Evolutionary conservation across 2,113 vertebrate genomes (phyloP).

Genomic region (Cinclus cinclus): DNA sequence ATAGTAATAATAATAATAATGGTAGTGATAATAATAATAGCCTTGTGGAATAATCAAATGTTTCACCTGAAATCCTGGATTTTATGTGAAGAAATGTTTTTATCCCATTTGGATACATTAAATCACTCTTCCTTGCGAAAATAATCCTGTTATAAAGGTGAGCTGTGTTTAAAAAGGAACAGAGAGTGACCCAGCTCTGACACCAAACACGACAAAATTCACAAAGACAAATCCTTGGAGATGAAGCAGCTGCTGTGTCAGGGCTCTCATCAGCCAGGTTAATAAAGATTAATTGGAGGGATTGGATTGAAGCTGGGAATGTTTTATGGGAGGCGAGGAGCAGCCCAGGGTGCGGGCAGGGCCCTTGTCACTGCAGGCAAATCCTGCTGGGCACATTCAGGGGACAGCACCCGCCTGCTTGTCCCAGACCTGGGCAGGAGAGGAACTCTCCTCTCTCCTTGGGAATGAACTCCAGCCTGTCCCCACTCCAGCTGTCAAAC

Average conservation of each 20-base stretch:
- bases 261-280: neutral
- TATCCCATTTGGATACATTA: neutral
- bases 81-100: neutral
- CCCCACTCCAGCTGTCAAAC: neutral
- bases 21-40: too few species aligned
- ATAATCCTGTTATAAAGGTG: neutral
- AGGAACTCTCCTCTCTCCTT: neutral
- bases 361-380: neutral
- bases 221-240: neutral
- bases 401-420: neutral
- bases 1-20: neutral
- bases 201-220: rapidly evolving
- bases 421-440: neutral
- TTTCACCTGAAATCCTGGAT: neutral
- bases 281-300: neutral
- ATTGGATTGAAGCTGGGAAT: neutral
- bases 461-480: neutral
- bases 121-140: neutral
- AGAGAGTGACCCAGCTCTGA: neutral
- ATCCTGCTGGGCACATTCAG: neutral
- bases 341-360: neutral
- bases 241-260: neutral
- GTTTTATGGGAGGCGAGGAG: neutral
- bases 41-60: neutral
- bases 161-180: neutral